Evolutionary conservation across 2,113 vertebrate species (phyloP), one percentile per base, ranked within the genome.

Genomic region (Sylvicapra grimmia): DNA sequence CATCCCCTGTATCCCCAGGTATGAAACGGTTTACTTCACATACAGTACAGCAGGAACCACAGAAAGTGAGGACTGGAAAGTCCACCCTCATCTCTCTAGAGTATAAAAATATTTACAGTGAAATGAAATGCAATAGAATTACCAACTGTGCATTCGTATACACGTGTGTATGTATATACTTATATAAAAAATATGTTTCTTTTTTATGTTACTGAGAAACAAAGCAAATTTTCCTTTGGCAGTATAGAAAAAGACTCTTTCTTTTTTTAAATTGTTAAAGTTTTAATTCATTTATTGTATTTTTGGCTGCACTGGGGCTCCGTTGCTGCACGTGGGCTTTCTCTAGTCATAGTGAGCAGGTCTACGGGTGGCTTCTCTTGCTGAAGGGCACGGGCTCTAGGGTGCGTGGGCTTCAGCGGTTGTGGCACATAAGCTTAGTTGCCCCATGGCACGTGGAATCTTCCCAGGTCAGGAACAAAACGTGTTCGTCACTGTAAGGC

Each of bases 281-380:
- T 72, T 36, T 40, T 77, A 44, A 25, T 40, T 13, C 25, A 25
- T 25, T 75, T 75, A 44, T 25, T 75, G 25, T 25, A 40, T 13
- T 44, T 75, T 75, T 25, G 36, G 36, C 72, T 75, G 36, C 72
- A 77, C 72, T 44, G 72, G 23, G 72, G 13, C 72, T 44, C 23
- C 0, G 0, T 14, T 27, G 36, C 36, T 77, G 21, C 36, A 27
- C 1, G 1, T 27, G 21, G 23, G 11, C 23, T 27, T 77, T 25
- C 72, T 44, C 72, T 27, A 77, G 36, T 8, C 13, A 3, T 2
- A 6, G 21, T 2, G 23, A 77, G 36, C 72, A 77, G 23, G 21
- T 44, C 36, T 77, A 27, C 36, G 7, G 21, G 23, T 44, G 36
- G 23, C 36, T 27, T 77, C 23, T 77, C 72, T 27, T 44, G 72